Base-by-base conservation (phyloP, 2,888 invertebrate genomes). In the Ornithoptera priamus region DNA sequence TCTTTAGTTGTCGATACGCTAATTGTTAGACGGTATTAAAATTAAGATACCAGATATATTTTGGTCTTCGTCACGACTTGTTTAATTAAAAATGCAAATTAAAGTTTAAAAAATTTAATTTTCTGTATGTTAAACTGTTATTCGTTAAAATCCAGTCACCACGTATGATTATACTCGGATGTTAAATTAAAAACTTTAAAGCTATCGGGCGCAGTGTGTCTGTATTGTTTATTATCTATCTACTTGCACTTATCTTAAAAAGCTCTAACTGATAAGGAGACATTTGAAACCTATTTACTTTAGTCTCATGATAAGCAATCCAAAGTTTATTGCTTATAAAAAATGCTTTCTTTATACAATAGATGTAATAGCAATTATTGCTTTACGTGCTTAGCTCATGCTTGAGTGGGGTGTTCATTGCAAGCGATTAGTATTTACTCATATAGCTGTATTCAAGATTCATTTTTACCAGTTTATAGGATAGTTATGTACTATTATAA, bases 361-460 rank as follows among this genome's bases (percentile, higher is more conserved):
- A n/a, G 8, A n/a, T 6, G 18, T 75, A 70, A 71, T 74, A 75
- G 79, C 76, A 76, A 80, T 76, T 75, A 76, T 71, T 67, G 69
- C 72, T 74, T 73, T 71, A 69, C 82, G 86, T 87, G 83, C 82
- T 77, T 84, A 76, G 84, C 84, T 81, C 71, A 92, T 89, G 91
- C 89, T 76, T 81, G 82, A 87, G 84, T 79, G 79, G 82, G 76
- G 79, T 87, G 88, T 86, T 83, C 77, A 83, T 30, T 81, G 87
- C 90, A 91, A 89, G 91, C 92, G 80, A 87, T 91, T 90, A 90
- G 91, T 92, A 89, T 85, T 82, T 76, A 78, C 77, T 77, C 76
- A 77, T 75, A 73, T 72, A 78, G 79, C 73, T 78, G 75, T 75
- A 81, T 79, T 75, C 77, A 80, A 82, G 83, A 85, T 82, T 82